A percentile compares a stretch with the other conserved stretches of the same genome.
phyloP scores from a whole-genome alignment of 1,140 invertebrate species.

The Eupristina koningsbergeri region DNA sequence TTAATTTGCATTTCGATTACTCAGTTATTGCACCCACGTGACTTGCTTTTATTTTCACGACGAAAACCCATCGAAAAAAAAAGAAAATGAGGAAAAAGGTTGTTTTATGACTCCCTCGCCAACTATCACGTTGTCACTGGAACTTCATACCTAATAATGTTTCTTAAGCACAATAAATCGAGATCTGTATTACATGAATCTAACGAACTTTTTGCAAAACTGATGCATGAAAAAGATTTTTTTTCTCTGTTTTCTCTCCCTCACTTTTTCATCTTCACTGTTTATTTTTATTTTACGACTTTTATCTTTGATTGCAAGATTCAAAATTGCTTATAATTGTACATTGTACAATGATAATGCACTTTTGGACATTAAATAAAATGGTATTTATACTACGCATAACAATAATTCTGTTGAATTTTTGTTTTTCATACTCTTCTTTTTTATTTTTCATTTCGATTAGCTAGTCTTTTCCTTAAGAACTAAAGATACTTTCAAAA shows the following conservation, averaged over 20 bases:
- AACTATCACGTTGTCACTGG: not conserved
- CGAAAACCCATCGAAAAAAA: not conserved
- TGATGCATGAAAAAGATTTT: not conserved
- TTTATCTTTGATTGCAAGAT: not conserved
- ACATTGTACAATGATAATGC: not conserved
- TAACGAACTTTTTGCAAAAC: constrained; percentile 13
- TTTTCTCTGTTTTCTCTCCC: not conserved
- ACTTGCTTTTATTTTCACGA: constrained; percentile 2
- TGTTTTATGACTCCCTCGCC: constrained; percentile 27
- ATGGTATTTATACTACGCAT: not conserved
- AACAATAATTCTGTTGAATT: not conserved
- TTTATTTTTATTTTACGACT: not conserved
- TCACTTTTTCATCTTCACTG: too few relatives aligned
- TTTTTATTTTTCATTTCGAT: not conserved
- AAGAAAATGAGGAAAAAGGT: not conserved
- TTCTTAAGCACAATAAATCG: not conserved
- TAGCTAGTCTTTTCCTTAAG: too few relatives aligned
- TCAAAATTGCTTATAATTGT: not conserved
- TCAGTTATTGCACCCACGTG: constrained; percentile 1
- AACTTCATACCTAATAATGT: constrained; percentile 38
- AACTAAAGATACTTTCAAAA: too few relatives aligned
- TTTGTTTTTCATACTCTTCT: not conserved
- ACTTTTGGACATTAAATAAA: not conserved
- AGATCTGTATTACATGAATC: not conserved
- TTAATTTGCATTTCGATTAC: constrained; percentile 49